Evolutionary conservation across 37 sponge, comb jelly and placozoan species (phyloP).

Genomic region (Halisarca cf. caerulea): DNA sequence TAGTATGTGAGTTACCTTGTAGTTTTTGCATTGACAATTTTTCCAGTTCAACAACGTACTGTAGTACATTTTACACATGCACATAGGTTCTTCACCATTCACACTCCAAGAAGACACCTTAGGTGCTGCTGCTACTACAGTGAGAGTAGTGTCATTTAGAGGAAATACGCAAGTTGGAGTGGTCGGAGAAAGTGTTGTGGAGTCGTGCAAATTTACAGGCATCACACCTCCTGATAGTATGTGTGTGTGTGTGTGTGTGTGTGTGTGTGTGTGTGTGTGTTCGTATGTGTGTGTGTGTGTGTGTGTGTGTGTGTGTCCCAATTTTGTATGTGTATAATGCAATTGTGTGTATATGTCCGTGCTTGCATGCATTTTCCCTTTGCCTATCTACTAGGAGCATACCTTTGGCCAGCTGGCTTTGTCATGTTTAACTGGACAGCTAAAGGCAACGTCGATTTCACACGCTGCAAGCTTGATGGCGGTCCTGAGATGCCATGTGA

Average conservation of each 20-base stretch:
- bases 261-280: neutral
- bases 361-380: neutral
- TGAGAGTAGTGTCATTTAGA: neutral
- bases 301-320: too few relatives aligned
- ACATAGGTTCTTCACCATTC: too few relatives aligned
- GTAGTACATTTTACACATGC: too few relatives aligned
- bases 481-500: neutral
- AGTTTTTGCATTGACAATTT: neutral
- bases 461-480: conserved; percentile 11
- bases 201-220: too few relatives aligned
- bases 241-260: neutral
- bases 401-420: conserved; percentile 5
- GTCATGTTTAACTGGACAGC: neutral
- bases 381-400: neutral
- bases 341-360: neutral
- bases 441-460: neutral
- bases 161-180: too few relatives aligned
- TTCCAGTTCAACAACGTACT: too few relatives aligned
- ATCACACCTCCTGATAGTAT: neutral
- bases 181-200: too few relatives aligned
- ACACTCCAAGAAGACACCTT: too few relatives aligned
- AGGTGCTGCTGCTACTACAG: neutral
- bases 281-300: neutral
- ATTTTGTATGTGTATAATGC: neutral
- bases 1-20: neutral